Percentiles rank a stretch among this genome's conserved stretches.
Evolutionary conservation across 2,113 vertebrate genomes (phyloP).

Genomic region (Silurus meridionalis): DNA sequence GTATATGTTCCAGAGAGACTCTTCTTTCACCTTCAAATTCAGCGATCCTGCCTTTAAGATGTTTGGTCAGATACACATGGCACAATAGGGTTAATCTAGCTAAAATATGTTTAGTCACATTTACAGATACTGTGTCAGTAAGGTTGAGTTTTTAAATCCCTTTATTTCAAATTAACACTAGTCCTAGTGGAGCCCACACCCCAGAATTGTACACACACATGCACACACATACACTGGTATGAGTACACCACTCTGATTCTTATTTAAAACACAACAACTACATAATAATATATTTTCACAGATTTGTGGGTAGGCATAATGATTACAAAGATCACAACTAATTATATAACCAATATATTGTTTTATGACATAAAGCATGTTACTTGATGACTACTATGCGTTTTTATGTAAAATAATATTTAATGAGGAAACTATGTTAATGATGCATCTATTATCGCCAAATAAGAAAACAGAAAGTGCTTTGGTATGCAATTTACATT

Average conservation of each 20-base stretch:
- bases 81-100: constrained; percentile 1
- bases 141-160: background rate
- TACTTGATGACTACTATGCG: background rate
- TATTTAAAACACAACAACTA: constrained; percentile 13
- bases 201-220: background rate
- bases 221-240: background rate
- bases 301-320: background rate
- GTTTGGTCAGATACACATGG: background rate
- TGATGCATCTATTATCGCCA: background rate
- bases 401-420: background rate
- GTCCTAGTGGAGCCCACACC: constrained; percentile 19
- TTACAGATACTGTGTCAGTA: background rate
- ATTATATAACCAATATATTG: background rate
- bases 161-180: constrained; percentile 3
- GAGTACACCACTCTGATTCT: background rate
- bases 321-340: background rate
- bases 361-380: background rate
- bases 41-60: background rate
- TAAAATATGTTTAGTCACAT: constrained; percentile 2
- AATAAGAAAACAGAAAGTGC: background rate
- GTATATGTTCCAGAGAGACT: background rate
- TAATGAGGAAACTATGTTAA: background rate
- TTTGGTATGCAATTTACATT: background rate
- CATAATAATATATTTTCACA: constrained; percentile 5
- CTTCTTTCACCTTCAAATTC: background rate